Evolutionary conservation across 2,113 vertebrate genomes (phyloP), one percentile per base, ranked within the genome.

Genomic region (Burhinus bistriatus): DNA sequence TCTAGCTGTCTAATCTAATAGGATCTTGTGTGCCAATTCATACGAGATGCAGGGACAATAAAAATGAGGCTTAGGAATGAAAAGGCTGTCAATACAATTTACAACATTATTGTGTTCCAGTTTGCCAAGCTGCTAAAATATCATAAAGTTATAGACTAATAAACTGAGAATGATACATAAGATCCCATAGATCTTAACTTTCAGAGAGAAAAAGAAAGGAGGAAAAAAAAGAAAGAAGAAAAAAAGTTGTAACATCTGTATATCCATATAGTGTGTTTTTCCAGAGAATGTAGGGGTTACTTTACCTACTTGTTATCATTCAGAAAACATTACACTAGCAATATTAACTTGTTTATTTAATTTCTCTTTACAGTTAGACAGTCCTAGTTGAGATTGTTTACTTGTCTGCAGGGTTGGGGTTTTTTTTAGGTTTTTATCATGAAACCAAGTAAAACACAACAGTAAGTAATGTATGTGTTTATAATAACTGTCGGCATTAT

Each of bases 31-130:
- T 78, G 79, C 76, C 95, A 93, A 91, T 98, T 98, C 98, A 65
- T 95, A 87, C 47, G 91, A 93, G 77, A 95, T 83, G 93, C 38
- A 89, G 70, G 52, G 25, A 97, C 69, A 96, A 97, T 96, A 98
- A 97, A 97, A 98, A 71, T 57, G 83, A 93, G 26, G 61, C 47
- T 97, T 97, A 97, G 86, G 55, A 91, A 95, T 92, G 82, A 96
- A 96, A 97, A 96, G 16, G 38, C 54, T 97, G 75, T 94, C 96
- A 96, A 96, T 97, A 93, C 57, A 95, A 98, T 97, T 98, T 98
- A 95, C 68, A 96, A 44, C 36, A 70, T 84, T 75, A 93, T 87
- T 95, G 79, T 85, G 89, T 73, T 94, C 57, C 64, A 44, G 83
- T 94, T 96, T 97, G 83, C 61, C 62, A 70, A 94, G 61, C 52